phyloP scores from a whole-genome alignment of 2,113 vertebrate species.

The zebrafish (Danio rerio) region GRCz12tu NC_133181.1:41798501-41799000 shows the following conservation, averaged over 20 bases:
- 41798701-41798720: conserved; percentile 85
- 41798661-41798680: conserved; percentile 90
- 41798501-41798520: too few relatives aligned
- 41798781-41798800: conserved; percentile 86
- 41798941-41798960: too few relatives aligned
- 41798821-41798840: conserved; percentile 93
- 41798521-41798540: too few relatives aligned
- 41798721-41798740: conserved; percentile 82
- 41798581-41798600: too few relatives aligned
- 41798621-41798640: too few relatives aligned
- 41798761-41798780: conserved; percentile 82
- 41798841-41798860: conserved; percentile 87
- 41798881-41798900: conserved; percentile 83
- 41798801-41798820: conserved; percentile 87
- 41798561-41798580: too few relatives aligned
- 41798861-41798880: conserved; percentile 90
- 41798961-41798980: too few relatives aligned
- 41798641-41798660: neutral
- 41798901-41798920: conserved; percentile 77
- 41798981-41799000: too few relatives aligned
- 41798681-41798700: conserved; percentile 86
- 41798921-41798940: neutral
- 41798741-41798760: conserved; percentile 86
- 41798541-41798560: too few relatives aligned
- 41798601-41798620: too few relatives aligned